Conservation (phyloP, 2,797 vertebrate genomes). For the Megalops cyprinoides region DNA sequence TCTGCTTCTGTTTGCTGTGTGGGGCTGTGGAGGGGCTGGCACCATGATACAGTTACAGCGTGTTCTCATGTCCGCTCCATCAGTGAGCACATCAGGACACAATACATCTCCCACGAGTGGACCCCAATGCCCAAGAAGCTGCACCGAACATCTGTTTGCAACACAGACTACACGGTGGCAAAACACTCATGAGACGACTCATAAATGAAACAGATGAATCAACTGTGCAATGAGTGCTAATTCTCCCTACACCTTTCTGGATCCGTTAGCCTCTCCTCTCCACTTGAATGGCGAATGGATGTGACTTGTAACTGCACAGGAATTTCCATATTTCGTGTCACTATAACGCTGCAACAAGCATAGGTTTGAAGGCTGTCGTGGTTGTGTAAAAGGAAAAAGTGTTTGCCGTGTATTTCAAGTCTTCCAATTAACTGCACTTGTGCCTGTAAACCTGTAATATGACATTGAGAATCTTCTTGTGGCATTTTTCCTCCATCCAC, state of each 20-base stretch:
- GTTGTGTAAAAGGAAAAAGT: too few relatives aligned
- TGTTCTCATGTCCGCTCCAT: not conserved
- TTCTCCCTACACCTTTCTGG: not conserved
- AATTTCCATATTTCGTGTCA: not conserved
- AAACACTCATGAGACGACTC: not conserved
- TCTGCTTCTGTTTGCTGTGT: too few relatives aligned
- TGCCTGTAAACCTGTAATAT: too few relatives aligned
- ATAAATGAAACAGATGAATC: not conserved
- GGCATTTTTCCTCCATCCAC: too few relatives aligned
- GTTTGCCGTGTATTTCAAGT: too few relatives aligned
- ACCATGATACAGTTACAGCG: not conserved
- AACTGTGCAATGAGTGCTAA: too few relatives aligned
- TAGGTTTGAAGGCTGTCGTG: too few relatives aligned
- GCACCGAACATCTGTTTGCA: not conserved
- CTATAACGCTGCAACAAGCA: not conserved
- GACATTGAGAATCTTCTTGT: too few relatives aligned
- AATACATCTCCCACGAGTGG: not conserved
- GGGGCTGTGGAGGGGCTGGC: not conserved
- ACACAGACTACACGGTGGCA: not conserved
- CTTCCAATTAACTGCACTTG: too few relatives aligned
- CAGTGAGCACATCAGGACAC: not conserved
- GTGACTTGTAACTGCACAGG: not conserved
- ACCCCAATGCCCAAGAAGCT: not conserved
- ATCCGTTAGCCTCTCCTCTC: not conserved
- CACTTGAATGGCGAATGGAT: not conserved